phyloP scores from a whole-genome alignment of 1,140 invertebrate genomes.

The Bombus waltoni region DNA sequence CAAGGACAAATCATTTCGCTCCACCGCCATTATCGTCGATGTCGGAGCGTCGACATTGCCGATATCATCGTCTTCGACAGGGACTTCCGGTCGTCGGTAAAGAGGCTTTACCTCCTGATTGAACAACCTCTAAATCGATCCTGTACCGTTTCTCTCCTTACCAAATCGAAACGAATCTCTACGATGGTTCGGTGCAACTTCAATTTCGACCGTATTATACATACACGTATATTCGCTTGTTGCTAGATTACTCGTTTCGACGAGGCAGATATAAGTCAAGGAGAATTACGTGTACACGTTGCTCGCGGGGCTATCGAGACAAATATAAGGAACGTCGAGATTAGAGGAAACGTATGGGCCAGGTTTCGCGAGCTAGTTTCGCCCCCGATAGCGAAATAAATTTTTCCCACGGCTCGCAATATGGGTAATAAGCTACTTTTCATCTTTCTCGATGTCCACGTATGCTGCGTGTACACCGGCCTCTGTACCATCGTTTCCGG shows the following conservation, averaged over 20 bases:
- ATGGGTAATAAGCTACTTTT: slow-evolving; percentile 20
- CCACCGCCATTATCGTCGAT: slow-evolving; percentile 58
- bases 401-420: slow-evolving; percentile 11
- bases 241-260: slow-evolving; percentile 48
- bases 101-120: slow-evolving; percentile 65
- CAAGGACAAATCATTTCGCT: slow-evolving; percentile 70
- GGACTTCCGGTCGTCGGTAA: slow-evolving; percentile 56
- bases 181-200: slow-evolving; percentile 18
- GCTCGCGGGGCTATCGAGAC: slow-evolving; percentile 35
- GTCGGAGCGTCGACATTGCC: slow-evolving; percentile 44
- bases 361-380: slow-evolving; percentile 5
- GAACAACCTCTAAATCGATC: slow-evolving; percentile 62
- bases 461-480: background rate
- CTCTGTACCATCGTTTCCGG: background rate
- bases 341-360: slow-evolving; percentile 41
- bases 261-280: slow-evolving; percentile 38
- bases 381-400: slow-evolving; percentile 38
- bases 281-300: slow-evolving; percentile 44
- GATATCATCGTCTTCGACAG: slow-evolving; percentile 58
- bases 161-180: slow-evolving; percentile 37
- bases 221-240: slow-evolving; percentile 42
- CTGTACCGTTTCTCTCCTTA: background rate
- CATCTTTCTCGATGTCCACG: background rate
- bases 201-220: slow-evolving; percentile 55
- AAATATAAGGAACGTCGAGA: slow-evolving; percentile 52